Evolutionary conservation across 2,797 vertebrate genomes (phyloP), one percentile per base, ranked within the genome.

Genomic region (Zalophus californianus): DNA sequence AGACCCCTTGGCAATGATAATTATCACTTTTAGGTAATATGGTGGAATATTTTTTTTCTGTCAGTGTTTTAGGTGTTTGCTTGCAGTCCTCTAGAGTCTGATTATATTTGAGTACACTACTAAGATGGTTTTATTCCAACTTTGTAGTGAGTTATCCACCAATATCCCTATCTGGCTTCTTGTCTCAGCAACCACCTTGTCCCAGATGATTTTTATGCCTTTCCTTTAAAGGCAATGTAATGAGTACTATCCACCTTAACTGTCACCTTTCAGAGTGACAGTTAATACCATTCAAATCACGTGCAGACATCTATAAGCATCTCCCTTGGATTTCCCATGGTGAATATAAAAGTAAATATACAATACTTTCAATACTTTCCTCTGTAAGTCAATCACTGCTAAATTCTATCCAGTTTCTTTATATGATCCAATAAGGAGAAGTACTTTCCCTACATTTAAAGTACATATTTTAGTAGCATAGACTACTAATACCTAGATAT

Each of bases 291-390:
- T 80, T 97, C 41, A 86, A 60, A 91, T 88, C 35, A 91, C 48
- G 87, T 44, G 27, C 58, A 96, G 32, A 89, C 20, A 91, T 66
- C 56, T 70, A 70, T 41, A 95, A 86, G 80, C 29, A 75, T 88
- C 35, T 84, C 50, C 38, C 27, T n/a, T 66, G 7, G 44, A 66
- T 94, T 97, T 77, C 41, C 73, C 58, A 62, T 48, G 23, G 78
- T 92, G 50, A 95, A 94, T 60, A 20, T 77, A 93, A 93, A 92
- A 87, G 80, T 96, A 94, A 85, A 73, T 84, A 78, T 35, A 70
- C 52, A 73, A 35, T 79, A 32, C 11, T 96, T 89, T 86, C 21
- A 75, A 73, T 62, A 70, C 4, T 86, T 95, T 90, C 44, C 41
- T 84, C 15, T 91, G 64, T 84, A 82, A 95, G 35, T 75, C 83